Evolutionary conservation across 1,140 invertebrate genomes (phyloP), one percentile per base, ranked within the genome.

Genomic region (Anthonomus grandis): DNA sequence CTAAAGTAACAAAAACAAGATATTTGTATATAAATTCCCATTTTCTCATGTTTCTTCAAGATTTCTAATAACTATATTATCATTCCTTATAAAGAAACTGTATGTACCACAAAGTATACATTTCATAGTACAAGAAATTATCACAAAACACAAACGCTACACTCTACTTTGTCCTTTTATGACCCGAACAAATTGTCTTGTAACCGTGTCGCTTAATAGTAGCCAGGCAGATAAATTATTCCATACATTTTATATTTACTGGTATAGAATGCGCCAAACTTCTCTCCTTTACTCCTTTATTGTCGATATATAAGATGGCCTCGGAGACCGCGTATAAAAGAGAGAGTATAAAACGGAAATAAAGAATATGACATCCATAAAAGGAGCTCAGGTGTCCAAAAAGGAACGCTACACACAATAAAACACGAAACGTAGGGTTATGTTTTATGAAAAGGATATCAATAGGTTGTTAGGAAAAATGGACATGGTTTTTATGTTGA

Each of bases 241-340:
- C 66, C 60, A 68, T 68, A 68, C 66, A 68, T 68, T 68, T 68
- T 68, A 68, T 68, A 68, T 66, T 54, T 54, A 57, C 47, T 56
- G 52, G 64, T 64, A 67, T 65, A 68, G 57, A 63, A 62, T 64
- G 59, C 63, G 62, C 59, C 57, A 60, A 62, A 64, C 53, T 64
- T 60, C 64, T 64, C 64, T n/a, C n/a, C n/a, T n/a, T n/a, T 36
- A 38, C 55, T 67, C 65, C 57, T 67, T 69, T 69, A 69, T 69
- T 65, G 67, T 67, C 67, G 47, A 67, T 68, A 67, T 63, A 64
- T 67, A 69, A 66, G 58, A 60, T 56, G 59, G 52, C 45, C 58
- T 34, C 55, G 59, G 49, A 42, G 49, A 44, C 47, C 46, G 49
- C 59, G 59, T 64, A 67, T 65, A 68, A 65, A 65, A 67, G 50